These are phyloP conservation scores for Poecilus cupreus DNA, from an alignment of 2,888 invertebrate species.

Conservation along the genomic window DNA sequence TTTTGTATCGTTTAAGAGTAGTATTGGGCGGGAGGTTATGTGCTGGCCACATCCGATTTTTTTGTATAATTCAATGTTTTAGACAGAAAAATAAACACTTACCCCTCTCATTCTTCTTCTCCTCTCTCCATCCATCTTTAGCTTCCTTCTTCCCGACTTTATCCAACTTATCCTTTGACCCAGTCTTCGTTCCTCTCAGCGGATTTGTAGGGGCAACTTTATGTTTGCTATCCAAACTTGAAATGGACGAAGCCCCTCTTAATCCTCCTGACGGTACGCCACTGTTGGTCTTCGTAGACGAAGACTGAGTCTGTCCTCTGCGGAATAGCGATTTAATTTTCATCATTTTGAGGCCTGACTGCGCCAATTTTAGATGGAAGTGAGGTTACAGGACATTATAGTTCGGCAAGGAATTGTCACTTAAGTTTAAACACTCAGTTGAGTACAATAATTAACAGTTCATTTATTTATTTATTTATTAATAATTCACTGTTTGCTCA, in stretches of 20 bases:
- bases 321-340: conserved; percentile 94
- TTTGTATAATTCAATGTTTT: too few species aligned
- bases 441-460: too few species aligned
- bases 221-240: conserved; percentile 79
- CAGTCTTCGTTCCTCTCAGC: conserved; percentile 71
- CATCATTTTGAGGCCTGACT: conserved; percentile 80
- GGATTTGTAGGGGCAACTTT: conserved; percentile 64
- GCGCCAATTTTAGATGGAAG: not conserved
- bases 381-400: too few species aligned
- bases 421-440: too few species aligned
- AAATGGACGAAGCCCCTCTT: conserved; percentile 79
- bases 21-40: too few species aligned
- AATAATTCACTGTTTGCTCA: too few species aligned
- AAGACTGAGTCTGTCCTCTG: conserved; percentile 83
- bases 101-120: conserved; percentile 65
- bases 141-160: conserved; percentile 65
- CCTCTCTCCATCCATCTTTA: conserved; percentile 63
- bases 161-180: conserved; percentile 69
- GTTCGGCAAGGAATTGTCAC: too few species aligned
- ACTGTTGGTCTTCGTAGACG: conserved; percentile 63
- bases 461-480: too few species aligned
- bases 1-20: too few species aligned
- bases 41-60: too few species aligned
- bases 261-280: conserved; percentile 69
- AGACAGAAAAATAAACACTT: not conserved